Base-by-base conservation (phyloP, 2,888 invertebrate species). In the Apotomis capreana region DNA sequence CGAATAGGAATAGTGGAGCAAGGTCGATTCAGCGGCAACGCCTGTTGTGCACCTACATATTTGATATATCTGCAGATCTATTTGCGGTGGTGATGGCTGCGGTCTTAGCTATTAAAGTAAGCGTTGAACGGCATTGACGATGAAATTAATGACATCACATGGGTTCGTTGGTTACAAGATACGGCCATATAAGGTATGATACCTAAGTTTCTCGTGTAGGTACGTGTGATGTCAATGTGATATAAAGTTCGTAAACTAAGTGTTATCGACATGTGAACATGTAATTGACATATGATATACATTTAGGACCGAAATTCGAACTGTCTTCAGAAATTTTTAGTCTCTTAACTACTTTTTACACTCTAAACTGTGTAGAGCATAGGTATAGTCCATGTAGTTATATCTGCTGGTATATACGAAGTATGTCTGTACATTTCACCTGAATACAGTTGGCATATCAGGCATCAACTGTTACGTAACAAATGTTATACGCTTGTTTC, bases 11-110 rank as follows among this genome's bases (percentile, higher is more conserved):
- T 71, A 68, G 72, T 74, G 73, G 76, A 77, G 76, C 86, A 85
- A 86, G 84, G 86, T 81, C 83, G 78, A 79, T 77, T 77, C 74
- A 74, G 74, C 73, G 69, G 70, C 76, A 79, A 76, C 76, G 79
- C 81, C 79, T 78, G 70, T 46, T 54, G 54, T 68, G 80, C 74
- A 79, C 72, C 68, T 72, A 72, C 68, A 68, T 72, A 72, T 68
- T 72, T 72, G 63, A 72, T 72, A 63, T 46, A 68, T 68, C 46
- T 72, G 63, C 63, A 68, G 67, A 40, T 68, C 62, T 72, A 63
- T 64, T 68, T 72, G 58, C 58, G 54, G 68, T 68, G 63, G 51
- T 72, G 59, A 59, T 15, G 46, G 52, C 67, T 67, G 26, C 57
- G 63, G 46, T 36, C 54, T 40, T 36, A 59, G 46, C 44, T 52